These are phyloP conservation scores for Fissipunctia ypsillon DNA, from an alignment of 2,888 invertebrate species.

Conservation along the genomic window DNA sequence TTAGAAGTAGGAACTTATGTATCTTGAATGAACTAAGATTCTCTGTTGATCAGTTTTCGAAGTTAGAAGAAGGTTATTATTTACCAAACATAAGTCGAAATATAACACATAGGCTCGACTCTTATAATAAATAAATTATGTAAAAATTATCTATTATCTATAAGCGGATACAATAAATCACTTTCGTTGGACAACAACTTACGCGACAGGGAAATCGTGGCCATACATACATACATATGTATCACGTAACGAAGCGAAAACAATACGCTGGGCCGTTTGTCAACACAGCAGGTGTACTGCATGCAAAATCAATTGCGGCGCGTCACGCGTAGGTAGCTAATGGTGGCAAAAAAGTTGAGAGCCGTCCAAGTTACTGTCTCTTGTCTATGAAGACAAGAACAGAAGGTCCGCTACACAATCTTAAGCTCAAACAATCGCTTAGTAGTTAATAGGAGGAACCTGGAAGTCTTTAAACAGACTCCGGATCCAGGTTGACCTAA, in stretches of 20 bases:
- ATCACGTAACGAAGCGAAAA: constrained; percentile 58
- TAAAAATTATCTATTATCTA: constrained; percentile 36
- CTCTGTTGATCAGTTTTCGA: too few species aligned
- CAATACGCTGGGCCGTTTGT: constrained; percentile 54
- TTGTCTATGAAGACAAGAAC: not conserved
- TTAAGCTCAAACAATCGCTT: too few species aligned
- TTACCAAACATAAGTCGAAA: too few species aligned
- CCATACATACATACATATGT: constrained; percentile 46
- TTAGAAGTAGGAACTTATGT: not conserved
- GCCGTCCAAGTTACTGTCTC: not conserved
- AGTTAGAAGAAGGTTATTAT: too few species aligned
- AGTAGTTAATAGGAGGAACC: too few species aligned
- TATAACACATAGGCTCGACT: too few species aligned
- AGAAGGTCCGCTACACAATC: constrained; percentile 6
- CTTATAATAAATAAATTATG: not conserved
- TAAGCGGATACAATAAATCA: constrained; percentile 49
- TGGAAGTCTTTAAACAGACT: too few species aligned
- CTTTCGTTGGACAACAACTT: constrained; percentile 49
- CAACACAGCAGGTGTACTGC: constrained; percentile 56
- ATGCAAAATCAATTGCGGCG: constrained; percentile 50
- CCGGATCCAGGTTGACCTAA: too few species aligned
- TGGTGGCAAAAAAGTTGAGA: constrained; percentile 38
- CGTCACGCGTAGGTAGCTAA: constrained; percentile 27
- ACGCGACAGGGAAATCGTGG: constrained; percentile 47
- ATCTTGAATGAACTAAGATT: too few species aligned